Evolutionary conservation across 64 coral and sea anemone genomes (phyloP), one percentile per base, ranked within the genome.

Genomic region (Orbicella faveolata): DNA sequence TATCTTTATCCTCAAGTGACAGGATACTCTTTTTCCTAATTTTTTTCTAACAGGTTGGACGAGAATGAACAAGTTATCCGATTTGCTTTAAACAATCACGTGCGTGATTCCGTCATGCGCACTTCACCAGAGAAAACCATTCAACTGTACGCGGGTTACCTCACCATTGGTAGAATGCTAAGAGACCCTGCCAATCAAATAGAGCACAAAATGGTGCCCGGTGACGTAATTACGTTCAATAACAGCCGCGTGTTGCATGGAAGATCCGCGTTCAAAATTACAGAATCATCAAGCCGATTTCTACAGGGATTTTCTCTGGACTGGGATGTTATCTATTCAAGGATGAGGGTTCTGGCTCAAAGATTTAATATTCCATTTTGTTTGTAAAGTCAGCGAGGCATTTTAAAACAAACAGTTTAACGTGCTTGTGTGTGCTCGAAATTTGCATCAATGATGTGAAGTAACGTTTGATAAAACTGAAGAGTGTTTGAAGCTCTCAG

Each of bases 201-300:
- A 21, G 89, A 91, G 35, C 84, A 94, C 61, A 90, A 88, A 57
- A 20, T 94, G 53, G 62, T 59, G 11, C 75, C 89, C 0, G 93
- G 93, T 9, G 88, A 94, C 36, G 76, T 94, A 67, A 74, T 94
- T 36, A 81, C 89, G 15, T 91, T 94, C 64, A 94, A 91, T 34
- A 94, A 94, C 89, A 94, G 89, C 48, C 80, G 93, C 23, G 89
- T 94, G 34, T 89, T 94, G 77, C 93, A 94, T 41, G 93, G 93
- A 9, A 88, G 93, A 18, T 87, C 20, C 54, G 82, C 63, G 18
- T 94, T 26, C 39, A 90, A 81, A 26, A 34, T 88, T 1, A 94
- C 92, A 9, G 34, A 79, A 26, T 15, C 61, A 11, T 88, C 88
- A 25, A 90, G 36, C 63, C 83, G 93, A 1, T 63, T 52, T 52